Base-by-base conservation (phyloP, 1,140 invertebrate species). In the Anoplophora glabripennis region DNA sequence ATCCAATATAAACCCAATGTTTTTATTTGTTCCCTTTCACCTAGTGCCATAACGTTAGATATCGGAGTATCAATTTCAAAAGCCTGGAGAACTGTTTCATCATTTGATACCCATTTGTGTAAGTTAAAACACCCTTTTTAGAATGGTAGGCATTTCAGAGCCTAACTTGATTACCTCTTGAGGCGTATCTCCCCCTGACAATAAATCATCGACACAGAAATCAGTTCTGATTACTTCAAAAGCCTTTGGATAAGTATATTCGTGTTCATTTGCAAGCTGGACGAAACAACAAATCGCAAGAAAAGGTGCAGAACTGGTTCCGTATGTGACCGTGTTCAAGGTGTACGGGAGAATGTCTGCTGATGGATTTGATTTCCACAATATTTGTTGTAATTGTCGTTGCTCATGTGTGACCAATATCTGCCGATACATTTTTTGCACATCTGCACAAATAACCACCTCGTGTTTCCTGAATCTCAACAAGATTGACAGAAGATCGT, bases 181-280 rank as follows among this genome's bases (percentile, higher is more conserved):
- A 1, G 61, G 12, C 4, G 10, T 40, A 47, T 69, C 44, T 9
- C 61, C 62, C 12, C 75, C 74, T 7, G 66, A 60, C 0, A 77
- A 40, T 2, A 76, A 14, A 63, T 79, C 75, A 48, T 78, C 76
- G 3, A 77, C 70, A 48, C 75, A 79, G 38, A 72, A 71, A 53
- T 75, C 68, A 17, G 14, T 28, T 4, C 70, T 59, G 12, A 64
- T 53, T 28, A 58, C 33, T 12, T 60, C 0, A 57, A 1, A 15
- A 0, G 47, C 49, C 0, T 33, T 12, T 0, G 64, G 66, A 53
- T 28, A 42, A 4, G 15, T 3, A 10, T 37, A 0, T 11, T 11
- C 40, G 9, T 62, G 33, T 33, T 63, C 58, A 41, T 38, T 55
- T 2, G 60, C 55, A 11, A 65, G 42, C 15, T 67, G 34, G 44